Base-by-base conservation (phyloP, 2,888 invertebrate species). In the Notocelia uddmanniana region DNA sequence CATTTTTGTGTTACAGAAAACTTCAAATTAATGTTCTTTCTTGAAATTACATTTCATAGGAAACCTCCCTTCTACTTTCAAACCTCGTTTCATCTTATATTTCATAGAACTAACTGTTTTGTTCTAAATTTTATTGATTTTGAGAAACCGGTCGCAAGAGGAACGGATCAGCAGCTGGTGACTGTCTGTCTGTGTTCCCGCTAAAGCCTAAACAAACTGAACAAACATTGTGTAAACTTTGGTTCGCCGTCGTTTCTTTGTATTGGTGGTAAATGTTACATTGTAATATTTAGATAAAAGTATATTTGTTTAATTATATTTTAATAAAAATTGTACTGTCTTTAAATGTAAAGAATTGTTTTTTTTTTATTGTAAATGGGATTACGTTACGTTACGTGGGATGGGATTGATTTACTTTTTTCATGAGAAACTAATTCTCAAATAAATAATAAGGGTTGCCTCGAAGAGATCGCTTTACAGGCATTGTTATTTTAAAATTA, bases 121-220 rank as follows among this genome's bases (percentile, higher is more conserved):
- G 3, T 18, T 26, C n/a, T 48, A 19, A 52, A 67, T 70, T 58
- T 55, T 64, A 59, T 18, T 64, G 58, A 77, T 77, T 78, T 79
- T 62, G 41, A 73, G 50, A 58, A 58, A 62, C 34, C 71, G 73
- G 75, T 74, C 63, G 64, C 76, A 77, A 75, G 73, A 71, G 74
- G 77, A 74, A 73, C 73, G 68, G 54, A 64, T 10, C 58, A 68
- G 31, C 79, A 79, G 76, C 78, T 77, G 81, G 75, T 75, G 80
- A 75, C 80, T 78, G 78, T 79, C 80, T 74, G 76, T 81, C 79
- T 78, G 70, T 73, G 70, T 69, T 73, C 55, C 57, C 72, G 59
- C 68, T 73, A 54, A 52, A 73, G 73, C 69, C 57, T 45, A 67
- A 74, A 74, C 74, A 74, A 73, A 76, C 67, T 54, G 59, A 73